These are phyloP conservation scores for Drosophila kambysellisi DNA, from an alignment of 2,888 invertebrate species.

Conservation along the genomic window DNA sequence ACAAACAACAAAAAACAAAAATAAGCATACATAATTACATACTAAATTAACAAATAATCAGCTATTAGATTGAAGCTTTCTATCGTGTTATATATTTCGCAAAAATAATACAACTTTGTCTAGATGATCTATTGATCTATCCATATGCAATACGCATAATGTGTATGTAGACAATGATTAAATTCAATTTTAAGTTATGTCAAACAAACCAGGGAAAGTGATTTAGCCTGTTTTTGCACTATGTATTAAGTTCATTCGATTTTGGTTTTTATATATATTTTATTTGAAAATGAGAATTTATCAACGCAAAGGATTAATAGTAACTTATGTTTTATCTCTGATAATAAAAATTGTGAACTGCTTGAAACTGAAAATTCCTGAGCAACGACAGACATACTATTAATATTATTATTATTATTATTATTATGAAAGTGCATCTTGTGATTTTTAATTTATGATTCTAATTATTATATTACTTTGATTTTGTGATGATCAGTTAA, in stretches of 20 bases:
- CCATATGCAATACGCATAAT: constrained; percentile 28
- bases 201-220: constrained; percentile 32
- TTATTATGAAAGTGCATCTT: constrained; percentile 31
- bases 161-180: constrained; percentile 32
- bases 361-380: constrained; percentile 51
- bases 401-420: constrained; percentile 25
- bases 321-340: constrained; percentile 12
- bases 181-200: constrained; percentile 16
- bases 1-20: constrained; percentile 19
- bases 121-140: constrained; percentile 12
- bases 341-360: constrained; percentile 38
- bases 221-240: constrained; percentile 43
- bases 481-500: constrained; percentile 47
- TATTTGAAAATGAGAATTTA: constrained; percentile 26
- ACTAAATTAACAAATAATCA: constrained; percentile 20
- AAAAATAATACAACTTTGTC: not conserved
- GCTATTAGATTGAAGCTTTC: constrained; percentile 11
- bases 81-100: constrained; percentile 21
- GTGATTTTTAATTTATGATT: constrained; percentile 47
- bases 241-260: constrained; percentile 27
- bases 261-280: not conserved
- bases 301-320: constrained; percentile 15
- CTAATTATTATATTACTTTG: constrained; percentile 30
- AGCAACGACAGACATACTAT: constrained; percentile 25
- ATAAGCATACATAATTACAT: not conserved